Evolutionary conservation across 2,113 vertebrate species (phyloP), one percentile per base, ranked within the genome.

Genomic region (Perca schrenkii): DNA sequence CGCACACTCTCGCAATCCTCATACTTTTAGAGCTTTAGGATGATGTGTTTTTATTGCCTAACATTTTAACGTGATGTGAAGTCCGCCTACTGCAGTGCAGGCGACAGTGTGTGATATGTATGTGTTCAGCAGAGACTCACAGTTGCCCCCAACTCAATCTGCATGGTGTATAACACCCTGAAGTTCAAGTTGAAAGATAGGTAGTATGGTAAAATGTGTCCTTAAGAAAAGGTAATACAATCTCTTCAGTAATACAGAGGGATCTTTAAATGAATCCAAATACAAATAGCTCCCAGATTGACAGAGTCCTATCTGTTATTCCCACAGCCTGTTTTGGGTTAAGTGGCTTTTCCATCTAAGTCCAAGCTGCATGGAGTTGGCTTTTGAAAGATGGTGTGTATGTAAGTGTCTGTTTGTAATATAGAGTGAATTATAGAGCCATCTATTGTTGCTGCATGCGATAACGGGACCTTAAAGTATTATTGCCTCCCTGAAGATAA

Each of bases 271-370:
- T 63, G 62, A 82, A 82, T 82, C 60, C 83, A 54, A 69, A 80
- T 62, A 56, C 82, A 87, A 86, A 80, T 84, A 77, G 77, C 76
- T 79, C 57, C 75, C 88, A 88, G 84, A 84, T 81, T 80, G 79
- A 75, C 62, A 22, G 73, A 79, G 50, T 46, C 36, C 61, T 83
- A 22, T 77, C 70, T 68, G 16, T 79, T 84, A 78, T 81, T 85
- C 79, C 77, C 67, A 63, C 84, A 82, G 68, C 84, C 82, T 90
- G 88, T 77, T 84, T 66, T 88, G 65, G 49, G 69, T 86, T 86
- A 81, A 85, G 54, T 70, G 72, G 79, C 61, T 90, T 84, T 86
- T 62, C 75, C 11, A 47, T 34, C 74, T 82, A 78, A 88, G 8
- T 82, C 71, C 80, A 69, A 80, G 78, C 74, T 84, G 82, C 14